phyloP scores from a whole-genome alignment of 2,888 invertebrate genomes.

The Apamea anceps region DNA sequence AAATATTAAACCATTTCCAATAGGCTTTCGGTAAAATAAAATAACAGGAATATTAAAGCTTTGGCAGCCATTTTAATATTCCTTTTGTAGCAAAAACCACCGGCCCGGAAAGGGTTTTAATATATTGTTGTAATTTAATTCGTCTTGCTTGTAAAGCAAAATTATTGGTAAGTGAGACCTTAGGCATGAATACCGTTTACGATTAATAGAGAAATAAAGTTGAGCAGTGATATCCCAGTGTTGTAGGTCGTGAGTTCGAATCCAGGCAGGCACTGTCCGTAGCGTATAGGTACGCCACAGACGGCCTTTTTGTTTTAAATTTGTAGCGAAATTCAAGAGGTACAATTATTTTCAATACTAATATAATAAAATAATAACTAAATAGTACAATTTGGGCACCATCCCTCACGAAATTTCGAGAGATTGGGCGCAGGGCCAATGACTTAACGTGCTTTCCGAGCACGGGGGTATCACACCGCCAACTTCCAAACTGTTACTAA shows the following conservation, averaged over 20 bases:
- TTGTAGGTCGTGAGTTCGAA: too few relatives aligned
- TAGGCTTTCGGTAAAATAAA: slow-evolving; percentile 17
- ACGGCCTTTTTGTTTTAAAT: neutral
- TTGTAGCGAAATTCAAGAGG: neutral
- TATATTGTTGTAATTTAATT: slow-evolving; percentile 60
- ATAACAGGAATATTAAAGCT: slow-evolving; percentile 33
- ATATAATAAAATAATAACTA: too few relatives aligned
- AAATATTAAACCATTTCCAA: slow-evolving; percentile 11
- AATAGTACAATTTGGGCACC: neutral
- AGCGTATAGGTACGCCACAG: neutral
- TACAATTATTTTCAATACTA: neutral
- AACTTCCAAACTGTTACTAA: too few relatives aligned
- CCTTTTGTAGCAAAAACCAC: slow-evolving; percentile 55
- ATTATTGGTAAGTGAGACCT: slow-evolving; percentile 11
- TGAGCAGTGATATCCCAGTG: neutral
- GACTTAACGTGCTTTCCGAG: too few relatives aligned
- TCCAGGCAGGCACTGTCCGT: neutral
- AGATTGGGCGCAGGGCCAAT: neutral
- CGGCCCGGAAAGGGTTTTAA: slow-evolving; percentile 56
- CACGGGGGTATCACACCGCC: too few relatives aligned
- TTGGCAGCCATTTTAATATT: slow-evolving; percentile 55
- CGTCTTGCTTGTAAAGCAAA: slow-evolving; percentile 40
- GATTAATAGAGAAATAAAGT: neutral
- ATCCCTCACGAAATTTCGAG: neutral
- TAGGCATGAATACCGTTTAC: neutral